A percentile compares a stretch with the other conserved stretches of the same genome.
These are phyloP conservation scores for Calameuta pallipes DNA, from an alignment of 2,888 invertebrate genomes.

Conservation along the genomic window DNA sequence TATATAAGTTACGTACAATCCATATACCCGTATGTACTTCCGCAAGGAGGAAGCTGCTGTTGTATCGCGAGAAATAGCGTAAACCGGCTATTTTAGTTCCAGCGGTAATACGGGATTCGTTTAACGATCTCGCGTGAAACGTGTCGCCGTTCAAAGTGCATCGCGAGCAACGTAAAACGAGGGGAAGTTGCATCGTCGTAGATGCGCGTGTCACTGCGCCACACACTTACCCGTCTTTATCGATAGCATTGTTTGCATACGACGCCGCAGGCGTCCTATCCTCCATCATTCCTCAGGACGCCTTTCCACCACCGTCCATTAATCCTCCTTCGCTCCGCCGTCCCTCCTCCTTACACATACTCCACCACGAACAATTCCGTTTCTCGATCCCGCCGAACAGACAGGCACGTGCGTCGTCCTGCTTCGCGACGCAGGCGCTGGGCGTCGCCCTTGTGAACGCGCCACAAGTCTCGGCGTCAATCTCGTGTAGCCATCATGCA, in stretches of 20 bases:
- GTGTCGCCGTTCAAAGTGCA: neutral
- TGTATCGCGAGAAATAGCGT: neutral
- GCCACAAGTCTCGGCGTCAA: neutral
- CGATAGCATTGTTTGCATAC: constrained; percentile 23
- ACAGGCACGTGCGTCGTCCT: constrained; percentile 13
- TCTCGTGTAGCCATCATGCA: neutral
- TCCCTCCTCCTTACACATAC: neutral
- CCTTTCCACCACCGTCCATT: neutral
- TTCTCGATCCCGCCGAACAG: neutral
- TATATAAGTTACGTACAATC: neutral
- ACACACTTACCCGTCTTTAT: constrained; percentile 7
- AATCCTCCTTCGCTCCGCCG: neutral
- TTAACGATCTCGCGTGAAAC: neutral
- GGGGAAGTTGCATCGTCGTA: neutral
- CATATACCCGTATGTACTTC: neutral
- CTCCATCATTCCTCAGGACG: neutral
- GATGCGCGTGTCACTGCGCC: neutral
- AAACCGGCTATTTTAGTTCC: neutral
- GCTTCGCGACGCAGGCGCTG: constrained; percentile 10
- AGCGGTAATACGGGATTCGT: neutral
- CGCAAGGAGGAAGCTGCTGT: neutral
- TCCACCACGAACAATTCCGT: neutral
- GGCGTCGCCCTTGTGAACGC: constrained; percentile 1
- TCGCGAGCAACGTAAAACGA: constrained; percentile 2
- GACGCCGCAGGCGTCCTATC: neutral